A percentile compares a stretch with the other conserved stretches of the same genome.
Evolutionary conservation across 2,113 vertebrate species (phyloP).

Genomic region (Cettia cetti): DNA sequence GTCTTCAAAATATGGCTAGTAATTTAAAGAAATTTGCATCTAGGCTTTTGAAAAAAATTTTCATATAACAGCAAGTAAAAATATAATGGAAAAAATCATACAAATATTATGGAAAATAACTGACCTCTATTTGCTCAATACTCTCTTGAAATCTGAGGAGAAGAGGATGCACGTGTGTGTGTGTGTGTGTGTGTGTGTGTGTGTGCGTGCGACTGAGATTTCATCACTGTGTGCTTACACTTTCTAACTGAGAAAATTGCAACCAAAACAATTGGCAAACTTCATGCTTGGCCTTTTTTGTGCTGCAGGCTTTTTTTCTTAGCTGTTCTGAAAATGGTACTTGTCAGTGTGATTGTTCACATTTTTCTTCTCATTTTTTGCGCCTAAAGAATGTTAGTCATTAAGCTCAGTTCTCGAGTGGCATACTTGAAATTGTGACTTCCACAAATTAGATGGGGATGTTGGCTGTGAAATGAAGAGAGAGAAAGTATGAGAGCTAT

Average conservation of each 20-base stretch:
- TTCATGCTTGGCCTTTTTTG: neutral
- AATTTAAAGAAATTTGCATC: neutral
- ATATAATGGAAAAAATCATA: too few relatives aligned
- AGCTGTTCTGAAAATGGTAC: neutral
- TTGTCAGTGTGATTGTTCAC: neutral
- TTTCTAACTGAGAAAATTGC: neutral
- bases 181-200: too few relatives aligned
- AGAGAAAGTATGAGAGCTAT: neutral
- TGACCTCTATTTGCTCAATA: neutral
- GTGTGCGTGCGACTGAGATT: neutral
- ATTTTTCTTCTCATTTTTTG: neutral
- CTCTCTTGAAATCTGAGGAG: neutral
- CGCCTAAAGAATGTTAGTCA: neutral
- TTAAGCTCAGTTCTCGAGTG: neutral
- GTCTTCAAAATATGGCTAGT: neutral
- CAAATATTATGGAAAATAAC: neutral
- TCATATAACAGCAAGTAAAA: neutral
- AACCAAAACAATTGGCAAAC: neutral
- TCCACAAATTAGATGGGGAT: neutral
- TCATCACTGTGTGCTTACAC: neutral
- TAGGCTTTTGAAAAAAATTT: neutral
- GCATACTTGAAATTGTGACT: neutral
- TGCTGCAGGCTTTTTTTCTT: neutral
- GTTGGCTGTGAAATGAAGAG: neutral
- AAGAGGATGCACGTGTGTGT: accelerated